Base-by-base conservation (phyloP, 2,797 vertebrate genomes). In the Sciurus vulgaris region DNA sequence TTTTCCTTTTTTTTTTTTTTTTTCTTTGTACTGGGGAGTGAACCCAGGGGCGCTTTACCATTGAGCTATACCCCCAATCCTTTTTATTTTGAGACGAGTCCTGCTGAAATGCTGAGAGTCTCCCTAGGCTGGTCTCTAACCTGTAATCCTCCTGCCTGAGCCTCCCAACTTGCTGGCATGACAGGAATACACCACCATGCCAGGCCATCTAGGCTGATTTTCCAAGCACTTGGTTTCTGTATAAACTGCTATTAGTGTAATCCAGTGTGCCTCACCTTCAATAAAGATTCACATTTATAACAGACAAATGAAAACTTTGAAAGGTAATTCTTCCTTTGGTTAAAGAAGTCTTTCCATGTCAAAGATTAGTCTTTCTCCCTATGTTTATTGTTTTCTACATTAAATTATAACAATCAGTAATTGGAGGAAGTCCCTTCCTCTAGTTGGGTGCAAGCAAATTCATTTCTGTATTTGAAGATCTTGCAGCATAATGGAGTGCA, bases 261-360 rank as follows among this genome's bases (percentile, higher is more conserved):
- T 90, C 69, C 41, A 69, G 22, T 33, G 14, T 87, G 22, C 70
- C 47, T 87, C 20, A 22, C 26, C 26, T 78, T 69, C 70, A 69
- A 51, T 73, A 88, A 85, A 93, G 86, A 91, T 49, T 26, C 51
- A 86, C 28, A 90, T 94, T 91, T 93, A 88, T 12, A 38, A 44
- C 22, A 89, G 96, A 77, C 65, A 89, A 77, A 65, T 28, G 11
- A 67, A 67, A 17, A 3, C 7, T 67, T 33, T 7, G 63, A 67
- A n/a, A 17, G 30, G 13, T 59, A 77, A 61, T 70, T 94, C 65
- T 94, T 82, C 41, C 69, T 49, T 94, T 93, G 65, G 76, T 91
- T 67, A 65, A 86, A 79, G 51, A 73, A 93, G 38, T 35, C n/a
- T 79, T 59, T 59, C 24, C 54, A 0, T 22, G 13, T 56, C 30